Base-by-base conservation (phyloP, 2,113 vertebrate genomes). In the Pachyramphus minor region DNA sequence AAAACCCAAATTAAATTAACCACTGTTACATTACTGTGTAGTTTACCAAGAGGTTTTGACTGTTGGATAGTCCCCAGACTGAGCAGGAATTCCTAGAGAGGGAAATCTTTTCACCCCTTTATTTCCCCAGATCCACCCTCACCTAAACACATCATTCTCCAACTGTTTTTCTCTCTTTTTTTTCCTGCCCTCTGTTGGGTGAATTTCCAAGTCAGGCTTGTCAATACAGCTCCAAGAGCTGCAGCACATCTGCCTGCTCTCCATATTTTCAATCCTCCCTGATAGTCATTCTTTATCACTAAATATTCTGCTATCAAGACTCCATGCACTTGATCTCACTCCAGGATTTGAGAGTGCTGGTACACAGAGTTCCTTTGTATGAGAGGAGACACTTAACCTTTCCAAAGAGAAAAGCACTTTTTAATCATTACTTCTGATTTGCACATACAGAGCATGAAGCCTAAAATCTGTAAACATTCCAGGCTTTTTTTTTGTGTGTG, bases 361-460 rank as follows among this genome's bases (percentile, higher is more conserved):
- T 74, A 73, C 90, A 95, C n/a, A 77, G 74, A 82, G 75, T 90
- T 96, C 75, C 90, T 97, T 96, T 94, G 78, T 95, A 74, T 37
- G 82, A 96, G 77, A 94, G 68, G 95, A 97, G 92, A 94, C 83
- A 95, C 87, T 97, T 97, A 96, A 97, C 93, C 95, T 97, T 97
- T 89, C 50, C 80, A 60, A 62, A 91, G 87, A 95, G 87, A 67
- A 28, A n/a, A 74, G 85, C 53, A 64, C 55, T 39, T 97, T 96
- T 97, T 94, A 93, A 94, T 97, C 72, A 77, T 94, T 91, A 72
- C 79, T 91, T 82, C 88, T 95, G 93, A 87, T 91, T 84, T 83
- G 82, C 67, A 82, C 73, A 39, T 66, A 58, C 27, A 86, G 92
- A 96, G 81, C 83, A 58, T 47, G 69, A 81, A 87, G 71, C 47